Evolutionary conservation across 2,113 vertebrate genomes (phyloP), one percentile per base, ranked within the genome.

Genomic region (Eurypyga helias): DNA sequence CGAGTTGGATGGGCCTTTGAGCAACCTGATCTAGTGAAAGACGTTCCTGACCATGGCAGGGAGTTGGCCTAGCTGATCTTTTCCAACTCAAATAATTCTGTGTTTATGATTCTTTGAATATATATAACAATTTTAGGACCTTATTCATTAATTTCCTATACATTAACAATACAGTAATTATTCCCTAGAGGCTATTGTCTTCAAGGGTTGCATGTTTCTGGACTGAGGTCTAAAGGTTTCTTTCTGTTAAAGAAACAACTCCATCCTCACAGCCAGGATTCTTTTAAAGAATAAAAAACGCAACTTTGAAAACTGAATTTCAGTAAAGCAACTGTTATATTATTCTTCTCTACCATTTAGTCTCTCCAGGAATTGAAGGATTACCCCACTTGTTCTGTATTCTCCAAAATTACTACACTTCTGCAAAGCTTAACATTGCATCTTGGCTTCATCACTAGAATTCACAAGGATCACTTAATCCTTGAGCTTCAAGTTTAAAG

Each of bases 31-130:
- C 19, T 25, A 19, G 13, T 49, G 21, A n/a, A 66, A 54, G 21
- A 6, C 34, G 7, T 18, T 13, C 16, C 25, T 70, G 12, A 6
- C 14, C 6, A 2, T 24, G 14, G 23, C 3, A 3, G 13, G 5
- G 2, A 0, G 13, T 34, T 69, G 29, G 8, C 34, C 28, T 41
- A 51, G 8, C 10, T 80, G 28, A 41, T 70, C 23, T 51, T 75
- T 70, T 76, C 29, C 49, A 48, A 70, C 23, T 36, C 17, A 54
- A 46, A 46, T 52, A 23, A 18, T 45, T 73, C 38, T 28, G 34
- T n/a, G 14, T 58, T 65, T 72, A 15, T 61, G 31, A 26, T 72
- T 89, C 25, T 55, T 6, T 51, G 13, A 55, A n/a, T 49, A 33
- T 24, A 45, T 55, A 51, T 6, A 25, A n/a, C 45, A 34, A 0